These are phyloP conservation scores for Halocynthia roretzi DNA, from an alignment of 23 tunicate species.

Conservation along the genomic window DNA sequence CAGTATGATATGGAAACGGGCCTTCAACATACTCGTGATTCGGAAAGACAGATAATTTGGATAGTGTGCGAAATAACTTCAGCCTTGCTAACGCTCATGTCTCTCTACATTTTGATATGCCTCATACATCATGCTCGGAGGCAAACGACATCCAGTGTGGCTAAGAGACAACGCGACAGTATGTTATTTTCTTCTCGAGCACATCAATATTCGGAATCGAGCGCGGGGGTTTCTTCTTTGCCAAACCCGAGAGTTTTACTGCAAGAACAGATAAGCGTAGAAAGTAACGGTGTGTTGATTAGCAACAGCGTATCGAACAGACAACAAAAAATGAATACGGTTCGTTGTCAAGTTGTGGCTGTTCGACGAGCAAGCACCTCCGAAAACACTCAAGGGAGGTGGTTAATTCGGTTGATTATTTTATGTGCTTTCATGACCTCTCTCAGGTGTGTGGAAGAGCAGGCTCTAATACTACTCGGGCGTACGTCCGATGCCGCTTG, in stretches of 20 bases:
- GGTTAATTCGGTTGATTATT: slow-evolving; percentile 30
- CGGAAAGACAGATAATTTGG: not conserved
- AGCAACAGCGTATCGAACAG: not conserved
- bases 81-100: not conserved
- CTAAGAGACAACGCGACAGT: not conserved
- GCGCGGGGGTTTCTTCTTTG: too few relatives aligned
- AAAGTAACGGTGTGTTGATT: slow-evolving; percentile 10
- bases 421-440: slow-evolving; percentile 13
- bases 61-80: slow-evolving; percentile 19
- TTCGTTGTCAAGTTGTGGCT: not conserved
- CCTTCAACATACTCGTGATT: too few relatives aligned
- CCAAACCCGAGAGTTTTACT: too few relatives aligned
- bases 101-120: slow-evolving; percentile 3
- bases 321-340: not conserved
- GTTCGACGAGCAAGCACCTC: slow-evolving; percentile 2
- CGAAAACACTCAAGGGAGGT: slow-evolving; percentile 16
- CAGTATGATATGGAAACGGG: too few relatives aligned
- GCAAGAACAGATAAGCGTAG: slow-evolving; percentile 16
- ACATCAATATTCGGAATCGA: too few relatives aligned
- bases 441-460: slow-evolving; percentile 25
- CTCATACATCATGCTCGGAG: slow-evolving; percentile 1
- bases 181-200: not conserved
- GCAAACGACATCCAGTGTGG: slow-evolving; percentile 1
- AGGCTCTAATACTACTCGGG: slow-evolving; percentile 22
- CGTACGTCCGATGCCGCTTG: slow-evolving; percentile 41